phyloP scores from a whole-genome alignment of 2,888 invertebrate genomes.

The Lacanobia oleracea region DNA sequence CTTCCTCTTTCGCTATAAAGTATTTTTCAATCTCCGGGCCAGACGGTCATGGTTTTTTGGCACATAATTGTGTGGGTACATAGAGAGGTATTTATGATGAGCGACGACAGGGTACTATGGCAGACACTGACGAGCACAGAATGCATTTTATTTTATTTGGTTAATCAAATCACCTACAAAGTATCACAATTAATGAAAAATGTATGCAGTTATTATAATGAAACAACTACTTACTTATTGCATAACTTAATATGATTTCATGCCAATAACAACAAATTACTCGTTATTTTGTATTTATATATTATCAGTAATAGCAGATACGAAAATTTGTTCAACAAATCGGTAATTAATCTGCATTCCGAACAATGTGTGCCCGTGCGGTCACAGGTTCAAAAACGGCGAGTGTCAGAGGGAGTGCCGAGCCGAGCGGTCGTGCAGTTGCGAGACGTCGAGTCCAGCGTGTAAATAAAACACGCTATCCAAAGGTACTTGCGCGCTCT shows the following conservation, averaged over 20 bases:
- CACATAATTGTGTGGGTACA: not conserved
- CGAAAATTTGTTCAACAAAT: constrained; percentile 27
- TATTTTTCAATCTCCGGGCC: constrained; percentile 4
- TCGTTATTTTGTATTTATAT: constrained; percentile 7
- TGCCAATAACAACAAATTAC: constrained; percentile 22
- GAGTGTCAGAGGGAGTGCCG: constrained; percentile 77
- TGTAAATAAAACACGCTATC: constrained; percentile 46
- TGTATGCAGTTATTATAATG: not conserved
- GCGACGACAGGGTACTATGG: not conserved
- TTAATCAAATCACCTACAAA: no score
- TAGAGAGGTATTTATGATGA: not conserved
- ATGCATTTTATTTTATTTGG: not conserved
- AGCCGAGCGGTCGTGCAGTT: constrained; percentile 76
- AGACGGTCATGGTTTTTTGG: constrained; percentile 6
- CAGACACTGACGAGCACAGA: not conserved
- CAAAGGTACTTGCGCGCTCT: constrained; percentile 68
- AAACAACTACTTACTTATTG: constrained; percentile 19
- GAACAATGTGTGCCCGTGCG: constrained; percentile 51
- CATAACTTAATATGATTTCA: constrained; percentile 20
- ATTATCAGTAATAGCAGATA: constrained; percentile 20
- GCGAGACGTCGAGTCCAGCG: constrained; percentile 42
- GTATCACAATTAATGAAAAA: no score
- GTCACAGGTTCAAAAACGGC: constrained; percentile 66
- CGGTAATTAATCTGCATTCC: constrained; percentile 48
- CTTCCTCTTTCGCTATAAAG: constrained; percentile 22